Evolutionary conservation across 2,888 invertebrate species (phyloP), one percentile per base, ranked within the genome.

Genomic region (Zele albiditarsus): DNA sequence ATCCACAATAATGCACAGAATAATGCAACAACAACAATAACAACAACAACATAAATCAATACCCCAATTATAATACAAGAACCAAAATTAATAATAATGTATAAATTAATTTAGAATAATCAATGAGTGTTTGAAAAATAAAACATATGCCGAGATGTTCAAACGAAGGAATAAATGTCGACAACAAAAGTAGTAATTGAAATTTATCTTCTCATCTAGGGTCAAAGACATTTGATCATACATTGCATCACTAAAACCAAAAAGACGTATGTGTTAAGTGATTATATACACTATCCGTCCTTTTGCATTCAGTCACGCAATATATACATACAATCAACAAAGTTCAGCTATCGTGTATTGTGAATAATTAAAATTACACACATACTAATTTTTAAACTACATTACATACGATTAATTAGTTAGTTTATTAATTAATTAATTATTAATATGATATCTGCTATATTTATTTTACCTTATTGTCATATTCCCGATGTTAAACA

Each of bases 61-160:
- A 38, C 2, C 12, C 12, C 38, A 38, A 38, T 12, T 38, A 38
- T 8, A 6, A 38, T 12, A 38, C 10, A 38, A 38, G 38, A 38
- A 38, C 10, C 8, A 38, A 12, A 38, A 6, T 12, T 38, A 4
- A 2, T 38, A 12, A 38, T 38, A 12, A 38, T 38, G 38, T 38
- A 38, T 12, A 38, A 38, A 38, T 38, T 38, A 12, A 38, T 8
- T 38, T 12, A 8, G 12, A 38, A 12, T 14, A 57, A 63, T 53
- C 20, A 70, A 62, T 25, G 27, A 53, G 14, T 23, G 10, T 25
- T 23, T 67, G 62, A 60, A 58, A 25, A 66, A 71, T 57, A 33
- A 72, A n/a, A 23, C 27, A 49, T 28, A 16, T 27, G n/a, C 46
- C 49, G 31, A 12, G 8, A 12, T 38, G 38, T 38, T 12, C 8